Base-by-base conservation (phyloP, 2,113 vertebrate genomes). In the Oryzias celebensis region DNA sequence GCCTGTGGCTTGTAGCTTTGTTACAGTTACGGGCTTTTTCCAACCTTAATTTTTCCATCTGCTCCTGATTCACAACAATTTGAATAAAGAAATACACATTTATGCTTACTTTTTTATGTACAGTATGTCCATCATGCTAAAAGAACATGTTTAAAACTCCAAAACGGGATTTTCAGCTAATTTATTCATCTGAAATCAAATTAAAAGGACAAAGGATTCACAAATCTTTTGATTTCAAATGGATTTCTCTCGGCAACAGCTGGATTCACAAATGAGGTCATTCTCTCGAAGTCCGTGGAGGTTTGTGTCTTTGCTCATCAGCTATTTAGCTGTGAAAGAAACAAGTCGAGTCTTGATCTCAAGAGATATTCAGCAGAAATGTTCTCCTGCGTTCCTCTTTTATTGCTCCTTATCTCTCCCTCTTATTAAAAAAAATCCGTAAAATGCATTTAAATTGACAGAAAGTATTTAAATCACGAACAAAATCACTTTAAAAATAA, bases 301-400 rank as follows among this genome's bases (percentile, higher is more conserved):
- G 44, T 58, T 42, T 68, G 3, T 28, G 17, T n/a, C 45, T 41
- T 10, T 12, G 26, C 41, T 42, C 45, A 46, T 51, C 24, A 53
- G 36, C 62, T 42, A 49, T 48, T 64, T 46, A 66, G 28, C 62
- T 12, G 22, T 55, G 61, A 67, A n/a, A 24, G 3, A 12, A 42
- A 66, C 62, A 61, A 58, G 72, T 68, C 55, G 14, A 16, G 48
- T 66, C 75, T 57, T 42, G 57, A 76, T 58, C 5, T 24, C 26
- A 10, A 4, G 44, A 17, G 46, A 45, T 62, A 42, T n/a, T 3
- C 44, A 46, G 16, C 45, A 47, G n/a, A 17, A 48, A 48, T 48
- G n/a, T 48, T n/a, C n/a, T 48, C 3, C 47, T 18, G 47, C 15
- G 8, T 18, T 18, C 17, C n/a, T 20, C 17, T 18, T 3, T 2